phyloP scores from a whole-genome alignment of 2,797 vertebrate species.

The Tokudaia muenninki region DNA sequence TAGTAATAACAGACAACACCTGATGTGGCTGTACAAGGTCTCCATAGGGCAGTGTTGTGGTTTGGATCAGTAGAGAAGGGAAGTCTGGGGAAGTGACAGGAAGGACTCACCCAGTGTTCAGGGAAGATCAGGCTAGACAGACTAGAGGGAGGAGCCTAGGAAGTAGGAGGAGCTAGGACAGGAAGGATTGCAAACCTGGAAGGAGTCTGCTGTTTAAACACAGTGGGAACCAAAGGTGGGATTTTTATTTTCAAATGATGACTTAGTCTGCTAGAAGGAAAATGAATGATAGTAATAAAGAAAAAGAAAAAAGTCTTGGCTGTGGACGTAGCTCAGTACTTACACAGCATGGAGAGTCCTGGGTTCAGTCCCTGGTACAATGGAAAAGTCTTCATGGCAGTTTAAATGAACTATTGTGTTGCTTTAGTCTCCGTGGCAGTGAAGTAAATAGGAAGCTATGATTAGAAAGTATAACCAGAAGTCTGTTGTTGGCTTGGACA shows the following conservation, averaged over 20 bases:
- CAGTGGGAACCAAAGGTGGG: neutral
- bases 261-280: neutral
- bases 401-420: neutral
- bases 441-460: neutral
- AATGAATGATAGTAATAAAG: neutral
- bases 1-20: neutral
- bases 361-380: neutral
- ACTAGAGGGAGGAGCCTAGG: neutral
- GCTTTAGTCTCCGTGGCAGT: neutral
- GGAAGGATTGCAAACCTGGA: neutral
- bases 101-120: neutral
- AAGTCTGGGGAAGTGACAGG: neutral
- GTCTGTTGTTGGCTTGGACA: neutral
- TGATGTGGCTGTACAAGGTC: neutral
- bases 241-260: slow-evolving; percentile 14
- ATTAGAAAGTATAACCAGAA: neutral
- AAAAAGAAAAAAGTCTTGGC: neutral
- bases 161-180: neutral
- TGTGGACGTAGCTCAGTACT: neutral
- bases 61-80: neutral
- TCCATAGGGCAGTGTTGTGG: neutral
- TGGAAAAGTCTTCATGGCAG: neutral
- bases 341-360: neutral
- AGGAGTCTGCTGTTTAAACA: neutral
- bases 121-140: neutral